Percentiles rank a stretch among this genome's conserved stretches.
These are phyloP conservation scores for Dione juno DNA, from an alignment of 2,888 invertebrate species.

Conservation along the genomic window DNA sequence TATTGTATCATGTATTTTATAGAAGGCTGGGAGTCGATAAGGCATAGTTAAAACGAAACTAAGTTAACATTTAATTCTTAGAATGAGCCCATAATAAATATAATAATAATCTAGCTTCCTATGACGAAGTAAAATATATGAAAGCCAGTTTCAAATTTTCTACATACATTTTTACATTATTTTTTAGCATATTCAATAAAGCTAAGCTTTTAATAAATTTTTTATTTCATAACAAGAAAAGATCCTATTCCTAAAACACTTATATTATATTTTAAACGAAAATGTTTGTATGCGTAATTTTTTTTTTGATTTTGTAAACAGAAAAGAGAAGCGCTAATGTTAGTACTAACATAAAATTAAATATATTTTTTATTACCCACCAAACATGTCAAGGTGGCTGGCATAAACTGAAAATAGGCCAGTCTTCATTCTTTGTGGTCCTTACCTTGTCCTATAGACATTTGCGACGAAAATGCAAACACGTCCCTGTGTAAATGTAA, in stretches of 20 bases:
- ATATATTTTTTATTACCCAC: slow-evolving; percentile 15
- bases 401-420: slow-evolving; percentile 21
- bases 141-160: too few relatives aligned
- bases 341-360: slow-evolving; percentile 4
- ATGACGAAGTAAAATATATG: too few relatives aligned
- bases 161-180: too few relatives aligned
- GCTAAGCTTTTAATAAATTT: too few relatives aligned
- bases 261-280: too few relatives aligned
- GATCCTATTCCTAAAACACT: too few relatives aligned
- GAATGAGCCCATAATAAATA: too few relatives aligned
- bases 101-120: too few relatives aligned
- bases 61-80: neutral
- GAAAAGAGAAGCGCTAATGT: neutral
- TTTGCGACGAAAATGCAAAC: slow-evolving; percentile 13
- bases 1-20: neutral
- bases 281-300: too few relatives aligned
- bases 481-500: neutral
- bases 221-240: too few relatives aligned
- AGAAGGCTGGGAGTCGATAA: neutral
- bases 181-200: too few relatives aligned
- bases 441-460: slow-evolving; percentile 17
- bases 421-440: slow-evolving; percentile 13
- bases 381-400: slow-evolving; percentile 27
- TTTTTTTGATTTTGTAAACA: neutral
- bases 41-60: neutral